Conservation (phyloP, 2,797 vertebrate genomes). For the Hoplostethus mediterraneus region DNA sequence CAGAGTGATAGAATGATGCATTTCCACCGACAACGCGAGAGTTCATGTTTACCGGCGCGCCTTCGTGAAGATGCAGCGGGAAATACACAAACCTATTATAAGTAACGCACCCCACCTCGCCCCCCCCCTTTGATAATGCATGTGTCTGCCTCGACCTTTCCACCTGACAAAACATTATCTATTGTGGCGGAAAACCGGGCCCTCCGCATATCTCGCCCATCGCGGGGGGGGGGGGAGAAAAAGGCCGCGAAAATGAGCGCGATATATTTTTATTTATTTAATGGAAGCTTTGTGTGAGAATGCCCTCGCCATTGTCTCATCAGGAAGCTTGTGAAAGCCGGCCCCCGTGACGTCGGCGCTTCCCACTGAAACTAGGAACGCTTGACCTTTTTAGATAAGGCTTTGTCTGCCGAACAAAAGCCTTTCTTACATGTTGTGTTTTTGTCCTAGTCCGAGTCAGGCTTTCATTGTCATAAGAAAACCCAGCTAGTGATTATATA, state of each 20-base stretch:
- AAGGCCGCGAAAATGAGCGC: constrained; percentile 58
- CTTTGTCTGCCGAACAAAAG: constrained; percentile 79
- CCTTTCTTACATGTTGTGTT: constrained; percentile 71
- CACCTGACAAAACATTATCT: constrained; percentile 66
- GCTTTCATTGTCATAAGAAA: constrained; percentile 63
- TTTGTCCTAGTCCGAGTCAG: constrained; percentile 48
- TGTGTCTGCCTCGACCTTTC: constrained; percentile 74
- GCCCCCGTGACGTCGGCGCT: constrained; percentile 67
- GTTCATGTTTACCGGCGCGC: constrained; percentile 8
- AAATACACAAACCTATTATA: constrained; percentile 31
- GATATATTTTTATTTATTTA: constrained; percentile 56
- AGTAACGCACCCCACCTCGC: no score
- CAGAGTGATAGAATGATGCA: background rate
- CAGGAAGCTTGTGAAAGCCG: constrained; percentile 69
- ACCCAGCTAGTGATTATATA: constrained; percentile 45
- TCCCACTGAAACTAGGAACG: constrained; percentile 68
- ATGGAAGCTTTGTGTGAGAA: constrained; percentile 66
- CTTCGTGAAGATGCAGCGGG: constrained; percentile 36
- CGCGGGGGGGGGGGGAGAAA: constrained; percentile 8
- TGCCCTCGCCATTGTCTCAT: constrained; percentile 68
- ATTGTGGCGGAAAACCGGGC: constrained; percentile 65
- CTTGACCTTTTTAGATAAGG: constrained; percentile 81
- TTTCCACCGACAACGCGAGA: background rate
- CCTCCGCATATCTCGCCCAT: constrained; percentile 65
- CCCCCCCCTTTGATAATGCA: constrained; percentile 58